These are phyloP conservation scores for Martes martes DNA, from an alignment of 2,113 vertebrate species.

Conservation along the genomic window DNA sequence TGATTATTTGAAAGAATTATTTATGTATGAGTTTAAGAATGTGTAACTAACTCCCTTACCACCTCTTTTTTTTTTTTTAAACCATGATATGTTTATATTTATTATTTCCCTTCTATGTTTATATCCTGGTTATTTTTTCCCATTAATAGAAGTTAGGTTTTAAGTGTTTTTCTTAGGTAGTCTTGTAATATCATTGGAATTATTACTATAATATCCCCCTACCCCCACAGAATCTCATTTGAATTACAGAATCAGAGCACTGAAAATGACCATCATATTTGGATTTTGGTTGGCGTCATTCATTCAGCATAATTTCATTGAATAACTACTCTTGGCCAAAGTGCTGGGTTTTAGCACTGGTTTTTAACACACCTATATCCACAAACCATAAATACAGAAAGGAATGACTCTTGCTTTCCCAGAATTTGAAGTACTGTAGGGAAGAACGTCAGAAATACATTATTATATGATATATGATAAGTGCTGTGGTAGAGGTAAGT, in stretches of 20 bases:
- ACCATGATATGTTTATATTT: neutral
- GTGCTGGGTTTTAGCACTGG: neutral
- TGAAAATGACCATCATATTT: slow-evolving; percentile 17
- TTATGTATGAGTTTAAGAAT: neutral
- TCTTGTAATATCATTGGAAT: slow-evolving; percentile 25
- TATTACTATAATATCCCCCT: neutral
- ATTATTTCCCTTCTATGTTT: neutral
- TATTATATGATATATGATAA: neutral
- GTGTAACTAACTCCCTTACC: neutral
- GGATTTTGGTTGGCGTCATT: neutral
- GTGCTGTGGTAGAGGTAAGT: slow-evolving; percentile 44
- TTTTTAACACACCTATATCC: no score
- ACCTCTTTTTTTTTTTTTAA: neutral
- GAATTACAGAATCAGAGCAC: slow-evolving; percentile 44
- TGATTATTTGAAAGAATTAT: neutral
- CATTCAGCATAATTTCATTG: neutral
- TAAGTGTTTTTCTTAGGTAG: neutral
- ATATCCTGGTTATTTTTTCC: neutral
- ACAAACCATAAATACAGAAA: neutral
- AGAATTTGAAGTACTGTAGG: slow-evolving; percentile 28
- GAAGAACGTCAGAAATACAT: slow-evolving; percentile 13
- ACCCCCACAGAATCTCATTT: neutral
- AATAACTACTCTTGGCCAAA: neutral
- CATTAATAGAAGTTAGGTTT: slow-evolving; percentile 3
- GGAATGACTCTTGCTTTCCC: neutral